Conservation (phyloP, 2,113 vertebrate genomes). For the Octodon degus region DNA sequence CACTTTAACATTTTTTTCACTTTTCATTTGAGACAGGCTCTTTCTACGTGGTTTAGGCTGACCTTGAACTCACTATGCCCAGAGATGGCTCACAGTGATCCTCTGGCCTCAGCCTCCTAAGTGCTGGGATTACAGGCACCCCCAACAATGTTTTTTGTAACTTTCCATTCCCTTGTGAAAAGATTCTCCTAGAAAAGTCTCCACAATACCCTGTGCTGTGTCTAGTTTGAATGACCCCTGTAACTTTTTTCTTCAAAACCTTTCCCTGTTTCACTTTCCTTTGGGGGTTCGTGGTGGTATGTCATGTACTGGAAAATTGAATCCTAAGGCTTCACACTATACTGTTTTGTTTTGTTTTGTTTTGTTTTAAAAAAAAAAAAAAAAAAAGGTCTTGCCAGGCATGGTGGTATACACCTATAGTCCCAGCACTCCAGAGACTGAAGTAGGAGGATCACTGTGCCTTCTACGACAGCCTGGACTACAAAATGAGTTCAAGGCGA, state of each 20-base stretch:
- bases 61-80: not conserved
- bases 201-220: not conserved
- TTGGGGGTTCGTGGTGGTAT: not conserved
- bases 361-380: not conserved
- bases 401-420: not conserved
- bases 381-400: not conserved
- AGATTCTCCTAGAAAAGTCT: not conserved
- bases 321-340: not conserved
- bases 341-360: too few relatives aligned
- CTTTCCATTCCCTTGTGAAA: not conserved
- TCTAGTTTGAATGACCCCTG: not conserved
- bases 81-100: not conserved
- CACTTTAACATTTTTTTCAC: not conserved
- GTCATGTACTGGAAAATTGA: not conserved
- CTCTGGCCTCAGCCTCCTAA: not conserved
- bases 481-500: not conserved
- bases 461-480: not conserved
- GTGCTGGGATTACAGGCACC: not conserved
- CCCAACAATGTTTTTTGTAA: conserved; percentile 22
- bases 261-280: conserved; percentile 51
- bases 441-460: not conserved
- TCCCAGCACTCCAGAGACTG: not conserved
- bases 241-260: conserved; percentile 46
- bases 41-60: not conserved
- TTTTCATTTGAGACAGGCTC: not conserved